Percentiles rank a stretch among this genome's conserved stretches.
These are phyloP conservation scores for Myoxocephalus aenaeus DNA, from an alignment of 2,797 vertebrate genomes.

Conservation along the genomic window DNA sequence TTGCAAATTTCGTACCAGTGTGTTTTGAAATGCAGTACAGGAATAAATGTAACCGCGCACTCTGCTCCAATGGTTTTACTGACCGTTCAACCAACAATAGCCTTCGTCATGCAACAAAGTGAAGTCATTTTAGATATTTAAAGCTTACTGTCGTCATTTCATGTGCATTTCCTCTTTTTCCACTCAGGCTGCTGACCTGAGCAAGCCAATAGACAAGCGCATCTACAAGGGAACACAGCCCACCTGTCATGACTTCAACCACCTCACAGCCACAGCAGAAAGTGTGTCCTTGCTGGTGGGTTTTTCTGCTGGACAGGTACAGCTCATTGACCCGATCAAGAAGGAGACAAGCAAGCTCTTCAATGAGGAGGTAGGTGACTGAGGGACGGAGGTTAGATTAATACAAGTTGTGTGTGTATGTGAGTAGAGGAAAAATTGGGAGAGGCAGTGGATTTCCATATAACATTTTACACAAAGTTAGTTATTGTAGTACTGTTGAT, in stretches of 20 bases:
- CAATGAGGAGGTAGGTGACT: slow-evolving; percentile 95
- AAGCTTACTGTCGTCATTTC: slow-evolving; percentile 3
- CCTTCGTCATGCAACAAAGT: slow-evolving; percentile 4
- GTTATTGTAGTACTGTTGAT: background rate
- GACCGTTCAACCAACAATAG: background rate
- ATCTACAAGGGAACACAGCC: slow-evolving; percentile 99
- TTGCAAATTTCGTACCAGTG: background rate
- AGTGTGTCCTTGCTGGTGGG: slow-evolving; percentile 97
- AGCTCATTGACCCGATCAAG: slow-evolving; percentile 99
- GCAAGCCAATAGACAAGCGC: slow-evolving; percentile 99
- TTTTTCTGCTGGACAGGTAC: slow-evolving; percentile 98
- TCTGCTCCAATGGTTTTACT: background rate
- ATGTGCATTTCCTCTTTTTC: slow-evolving; percentile 12
- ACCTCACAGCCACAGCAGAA: slow-evolving; percentile 97
- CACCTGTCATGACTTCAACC: slow-evolving; percentile 99
- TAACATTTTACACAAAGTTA: background rate
- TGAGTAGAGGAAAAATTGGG: background rate
- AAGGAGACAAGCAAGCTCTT: slow-evolving; percentile 99
- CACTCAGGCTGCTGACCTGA: slow-evolving; percentile 94
- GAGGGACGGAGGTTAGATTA: background rate
- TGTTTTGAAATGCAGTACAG: slow-evolving; percentile 8
- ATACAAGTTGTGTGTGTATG: background rate
- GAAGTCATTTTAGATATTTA: background rate
- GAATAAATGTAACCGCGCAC: background rate
- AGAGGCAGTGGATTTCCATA: background rate